Evolutionary conservation across 2,888 invertebrate genomes (phyloP), one percentile per base, ranked within the genome.

Genomic region (Clunio marinus): DNA sequence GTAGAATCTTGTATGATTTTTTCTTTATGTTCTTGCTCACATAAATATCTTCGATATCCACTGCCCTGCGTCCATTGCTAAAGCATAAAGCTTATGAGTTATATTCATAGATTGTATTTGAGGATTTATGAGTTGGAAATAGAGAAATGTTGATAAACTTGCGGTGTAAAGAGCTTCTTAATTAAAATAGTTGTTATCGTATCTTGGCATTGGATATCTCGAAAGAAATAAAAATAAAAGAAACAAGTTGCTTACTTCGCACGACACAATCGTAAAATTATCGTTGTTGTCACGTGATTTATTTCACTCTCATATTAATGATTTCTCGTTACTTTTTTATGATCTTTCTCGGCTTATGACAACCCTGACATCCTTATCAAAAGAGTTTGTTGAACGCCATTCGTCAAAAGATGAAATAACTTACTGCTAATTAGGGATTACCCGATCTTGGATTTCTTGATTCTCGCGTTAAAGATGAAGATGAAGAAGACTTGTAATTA

Each of bases 361-460:
- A 51, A 7, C 51, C n/a, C 51, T 51, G 51, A 51, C 51, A 51
- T 51, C n/a, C 51, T 51, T 51, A 51, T 51, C 51, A 41, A n/a
- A 32, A 32, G 5, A 32, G 7, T 32, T 13, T 32, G 7, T 5
- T 32, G 7, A 32, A 13, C 45, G n/a, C 4, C 45, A 15, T n/a
- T 51, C 51, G 20, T 22, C 51, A n/a, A n/a, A n/a, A n/a, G n/a
- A n/a, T n/a, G 51, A 22, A 17, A 51, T 17, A 51, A 22, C 57
- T 57, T 57, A 24, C 24, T 25, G 57, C 27, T 57, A 57, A 57
- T 57, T 57, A 57, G 27, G 57, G 57, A 57, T 57, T 57, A 25
- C 57, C 55, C 57, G n/a, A 8, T 51, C 51, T 51, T 51, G 20
- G 51, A 51, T 51, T 3, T 57, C 55, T 55, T 55, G 55, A 4